Percentiles rank a stretch among this genome's conserved stretches.
Evolutionary conservation across 1,140 invertebrate genomes (phyloP).

Genomic region (Bathynomus jamesi): DNA sequence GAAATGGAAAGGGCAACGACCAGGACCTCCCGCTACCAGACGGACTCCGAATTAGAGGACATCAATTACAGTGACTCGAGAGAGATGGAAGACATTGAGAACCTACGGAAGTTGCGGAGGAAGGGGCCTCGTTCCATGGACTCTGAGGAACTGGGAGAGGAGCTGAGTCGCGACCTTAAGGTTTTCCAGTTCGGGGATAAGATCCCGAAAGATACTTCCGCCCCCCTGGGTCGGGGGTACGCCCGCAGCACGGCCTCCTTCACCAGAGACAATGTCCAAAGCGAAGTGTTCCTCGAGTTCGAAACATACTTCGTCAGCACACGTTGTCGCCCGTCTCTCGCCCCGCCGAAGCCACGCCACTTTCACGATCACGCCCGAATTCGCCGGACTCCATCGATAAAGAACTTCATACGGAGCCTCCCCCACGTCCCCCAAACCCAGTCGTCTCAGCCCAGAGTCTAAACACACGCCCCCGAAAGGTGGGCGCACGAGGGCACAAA

Average conservation of each 20-base stretch:
- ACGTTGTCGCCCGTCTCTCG: conserved; percentile 9
- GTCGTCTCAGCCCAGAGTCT: no score
- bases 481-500: no score
- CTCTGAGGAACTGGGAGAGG: conserved; percentile 29
- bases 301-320: conserved; percentile 34
- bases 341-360: conserved; percentile 5
- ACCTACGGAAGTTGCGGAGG: conserved; percentile 8
- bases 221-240: conserved; percentile 13
- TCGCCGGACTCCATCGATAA: conserved; percentile 31
- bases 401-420: no score
- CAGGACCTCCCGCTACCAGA: no score
- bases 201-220: neutral
- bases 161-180: conserved; percentile 28
- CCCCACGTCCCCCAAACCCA: no score
- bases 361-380: conserved; percentile 28
- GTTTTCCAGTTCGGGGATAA: conserved; percentile 17
- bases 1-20: no score
- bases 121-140: conserved; percentile 1
- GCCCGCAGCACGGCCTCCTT: conserved; percentile 31
- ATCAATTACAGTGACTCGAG: no score
- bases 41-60: no score
- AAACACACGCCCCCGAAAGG: no score
- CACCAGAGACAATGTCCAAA: conserved; percentile 33
- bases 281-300: conserved; percentile 34
- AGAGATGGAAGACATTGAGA: no score